Percentiles rank a stretch among this genome's conserved stretches.
phyloP scores from a whole-genome alignment of 2,888 invertebrate species.

The Dendrolimus pini region DNA sequence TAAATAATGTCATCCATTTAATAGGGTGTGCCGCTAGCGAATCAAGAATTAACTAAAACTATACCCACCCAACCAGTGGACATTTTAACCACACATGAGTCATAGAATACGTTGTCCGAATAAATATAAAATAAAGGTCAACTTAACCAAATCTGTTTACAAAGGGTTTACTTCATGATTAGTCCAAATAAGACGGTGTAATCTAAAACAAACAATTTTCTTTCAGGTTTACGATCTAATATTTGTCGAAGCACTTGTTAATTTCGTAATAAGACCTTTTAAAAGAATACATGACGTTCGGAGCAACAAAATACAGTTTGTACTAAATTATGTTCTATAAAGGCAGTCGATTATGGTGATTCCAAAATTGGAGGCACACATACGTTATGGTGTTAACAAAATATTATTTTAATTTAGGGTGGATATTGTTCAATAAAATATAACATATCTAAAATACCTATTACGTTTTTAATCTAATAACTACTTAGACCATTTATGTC shows the following conservation, averaged over 20 bases:
- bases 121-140: slow-evolving; percentile 12
- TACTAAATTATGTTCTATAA: neutral
- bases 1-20: no score
- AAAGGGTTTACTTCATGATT: neutral
- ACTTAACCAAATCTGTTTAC: neutral
- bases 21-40: no score
- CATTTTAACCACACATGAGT: no score
- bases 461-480: neutral
- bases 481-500: neutral
- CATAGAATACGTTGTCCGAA: neutral
- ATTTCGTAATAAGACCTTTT: slow-evolving; percentile 42
- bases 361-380: slow-evolving; percentile 2
- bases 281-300: slow-evolving; percentile 45
- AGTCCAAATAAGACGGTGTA: neutral
- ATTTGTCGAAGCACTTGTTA: slow-evolving; percentile 32
- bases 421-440: slow-evolving; percentile 6
- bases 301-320: slow-evolving; percentile 11
- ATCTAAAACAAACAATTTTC: slow-evolving; percentile 23
- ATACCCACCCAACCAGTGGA: no score
- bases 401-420: slow-evolving; percentile 11
- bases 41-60: no score
- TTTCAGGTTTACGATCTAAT: slow-evolving; percentile 33
- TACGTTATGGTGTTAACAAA: slow-evolving; percentile 15
- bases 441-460: neutral
- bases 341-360: neutral